Percentiles rank a stretch among this genome's conserved stretches.
Evolutionary conservation across 2,113 vertebrate genomes (phyloP).

Genomic region (Benitochromis conjunctus): DNA sequence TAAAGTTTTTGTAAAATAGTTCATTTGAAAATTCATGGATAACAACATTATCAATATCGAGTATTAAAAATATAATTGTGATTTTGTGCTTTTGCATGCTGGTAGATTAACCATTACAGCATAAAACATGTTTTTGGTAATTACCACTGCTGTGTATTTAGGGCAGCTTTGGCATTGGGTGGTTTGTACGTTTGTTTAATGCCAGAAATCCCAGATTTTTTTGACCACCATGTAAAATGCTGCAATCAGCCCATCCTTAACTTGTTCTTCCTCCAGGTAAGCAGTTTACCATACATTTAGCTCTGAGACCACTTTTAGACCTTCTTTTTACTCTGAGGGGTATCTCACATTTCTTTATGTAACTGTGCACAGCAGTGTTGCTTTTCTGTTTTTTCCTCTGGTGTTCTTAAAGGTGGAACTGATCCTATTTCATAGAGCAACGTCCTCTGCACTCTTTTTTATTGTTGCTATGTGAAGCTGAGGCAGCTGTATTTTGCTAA

Average conservation of each 20-base stretch:
- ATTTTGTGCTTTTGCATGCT: not conserved
- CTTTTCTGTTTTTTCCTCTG: not conserved
- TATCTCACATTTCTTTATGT: not conserved
- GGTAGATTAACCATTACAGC: not conserved
- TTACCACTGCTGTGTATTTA: not conserved
- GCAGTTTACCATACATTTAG: not conserved
- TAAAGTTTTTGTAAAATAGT: not conserved
- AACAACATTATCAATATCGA: not conserved
- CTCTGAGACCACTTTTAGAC: not conserved
- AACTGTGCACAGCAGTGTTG: not conserved
- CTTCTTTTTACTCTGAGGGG: not conserved
- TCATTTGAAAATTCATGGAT: not conserved
- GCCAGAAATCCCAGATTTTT: not conserved
- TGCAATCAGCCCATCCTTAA: not conserved
- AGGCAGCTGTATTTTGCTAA: fast-evolving
- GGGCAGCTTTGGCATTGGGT: not conserved
- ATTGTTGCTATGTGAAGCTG: not conserved
- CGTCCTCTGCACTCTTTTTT: fast-evolving
- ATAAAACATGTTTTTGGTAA: not conserved
- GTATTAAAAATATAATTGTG: not conserved
- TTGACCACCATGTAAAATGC: not conserved
- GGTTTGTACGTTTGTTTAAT: not conserved
- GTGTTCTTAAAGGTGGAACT: not conserved
- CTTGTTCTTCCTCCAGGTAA: not conserved
- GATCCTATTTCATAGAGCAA: not conserved